A percentile compares a stretch with the other conserved stretches of the same genome.
Evolutionary conservation across 23 tunicate species (phyloP).

Genomic region (Styela plicata): DNA sequence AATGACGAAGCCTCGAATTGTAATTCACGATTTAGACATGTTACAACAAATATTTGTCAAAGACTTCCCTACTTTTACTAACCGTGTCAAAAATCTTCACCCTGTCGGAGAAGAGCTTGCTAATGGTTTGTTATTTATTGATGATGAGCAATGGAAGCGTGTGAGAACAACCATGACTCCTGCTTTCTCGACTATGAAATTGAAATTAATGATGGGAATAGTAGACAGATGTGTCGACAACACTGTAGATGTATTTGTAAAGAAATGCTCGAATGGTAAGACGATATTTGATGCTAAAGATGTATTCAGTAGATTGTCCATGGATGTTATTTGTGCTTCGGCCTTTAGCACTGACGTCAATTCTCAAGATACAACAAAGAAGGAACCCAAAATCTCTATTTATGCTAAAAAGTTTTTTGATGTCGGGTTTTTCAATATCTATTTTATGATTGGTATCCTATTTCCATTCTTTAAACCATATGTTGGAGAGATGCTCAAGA

Average conservation of each 20-base stretch:
- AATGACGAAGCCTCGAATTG: constrained; percentile 34
- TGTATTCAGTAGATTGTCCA: constrained; percentile 39
- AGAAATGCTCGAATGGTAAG: background rate
- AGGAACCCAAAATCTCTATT: constrained; percentile 2
- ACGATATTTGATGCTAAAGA: constrained; percentile 46
- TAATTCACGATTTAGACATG: constrained; percentile 54
- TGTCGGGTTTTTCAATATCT: background rate
- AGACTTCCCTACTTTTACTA: constrained; percentile 57
- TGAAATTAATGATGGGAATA: constrained; percentile 66
- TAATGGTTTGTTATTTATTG: constrained; percentile 24
- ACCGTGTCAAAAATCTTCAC: constrained; percentile 38
- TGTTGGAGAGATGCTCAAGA: background rate
- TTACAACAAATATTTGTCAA: constrained; percentile 54
- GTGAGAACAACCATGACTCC: constrained; percentile 50
- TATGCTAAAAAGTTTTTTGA: background rate
- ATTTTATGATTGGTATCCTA: background rate
- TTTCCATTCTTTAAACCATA: background rate
- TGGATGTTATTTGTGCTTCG: constrained; percentile 73
- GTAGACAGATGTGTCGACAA: constrained; percentile 41
- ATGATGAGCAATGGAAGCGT: constrained; percentile 79
- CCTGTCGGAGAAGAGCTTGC: constrained; percentile 31
- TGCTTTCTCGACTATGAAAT: constrained; percentile 53
- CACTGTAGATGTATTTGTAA: constrained; percentile 23
- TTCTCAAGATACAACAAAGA: constrained; percentile 28
- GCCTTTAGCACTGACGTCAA: constrained; percentile 69